Conservation (phyloP, 2,888 invertebrate species). For the Nebria salina region DNA sequence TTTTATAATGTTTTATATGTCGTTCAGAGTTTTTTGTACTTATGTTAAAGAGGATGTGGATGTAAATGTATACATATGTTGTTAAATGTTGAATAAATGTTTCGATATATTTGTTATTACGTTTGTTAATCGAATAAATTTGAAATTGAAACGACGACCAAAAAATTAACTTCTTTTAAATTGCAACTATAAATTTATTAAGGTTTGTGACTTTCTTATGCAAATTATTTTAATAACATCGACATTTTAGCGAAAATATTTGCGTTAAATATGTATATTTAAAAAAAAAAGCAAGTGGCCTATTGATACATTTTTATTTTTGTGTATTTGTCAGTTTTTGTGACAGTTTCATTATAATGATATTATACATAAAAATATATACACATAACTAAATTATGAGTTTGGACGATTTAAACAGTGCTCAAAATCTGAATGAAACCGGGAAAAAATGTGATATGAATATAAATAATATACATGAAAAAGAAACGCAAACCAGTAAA, state of each 20-base stretch:
- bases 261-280: no score
- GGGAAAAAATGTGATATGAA: not conserved
- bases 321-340: constrained; percentile 1
- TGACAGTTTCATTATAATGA: not conserved
- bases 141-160: not conserved
- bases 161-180: no score
- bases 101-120: constrained; percentile 43
- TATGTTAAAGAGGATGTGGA: constrained; percentile 23
- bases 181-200: no score
- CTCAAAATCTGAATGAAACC: not conserved
- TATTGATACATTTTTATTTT: not conserved
- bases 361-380: constrained; percentile 41
- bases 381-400: not conserved
- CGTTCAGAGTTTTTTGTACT: constrained; percentile 32
- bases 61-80: constrained; percentile 38
- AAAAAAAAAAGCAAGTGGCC: no score
- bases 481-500: constrained; percentile 69
- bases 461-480: constrained; percentile 55
- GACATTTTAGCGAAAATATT: no score
- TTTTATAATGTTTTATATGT: constrained; percentile 37
- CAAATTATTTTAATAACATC: no score
- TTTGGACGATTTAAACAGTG: not conserved
- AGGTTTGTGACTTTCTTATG: no score
- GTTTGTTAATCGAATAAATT: not conserved
- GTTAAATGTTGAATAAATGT: constrained; percentile 44